Conservation (phyloP, 2,113 vertebrate species). For the Ammodytes marinus region DNA sequence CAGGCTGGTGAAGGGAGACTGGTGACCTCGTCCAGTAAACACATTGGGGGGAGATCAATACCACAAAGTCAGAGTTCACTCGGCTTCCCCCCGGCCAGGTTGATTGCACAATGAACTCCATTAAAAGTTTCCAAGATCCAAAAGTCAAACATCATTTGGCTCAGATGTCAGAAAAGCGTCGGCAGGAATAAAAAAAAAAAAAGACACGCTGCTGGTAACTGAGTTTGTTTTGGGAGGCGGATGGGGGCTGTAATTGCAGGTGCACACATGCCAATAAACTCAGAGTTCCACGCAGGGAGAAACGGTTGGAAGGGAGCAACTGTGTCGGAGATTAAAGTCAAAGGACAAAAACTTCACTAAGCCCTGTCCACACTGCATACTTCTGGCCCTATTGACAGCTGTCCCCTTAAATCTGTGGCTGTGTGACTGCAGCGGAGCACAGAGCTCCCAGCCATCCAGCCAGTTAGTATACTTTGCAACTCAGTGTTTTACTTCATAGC, state of each 20-base stretch:
- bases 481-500: slow-evolving; percentile 34
- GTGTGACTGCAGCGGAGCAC: slow-evolving; percentile 24
- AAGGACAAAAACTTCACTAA: slow-evolving; percentile 42
- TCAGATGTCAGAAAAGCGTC: slow-evolving; percentile 55
- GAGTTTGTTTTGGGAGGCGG: slow-evolving; percentile 73
- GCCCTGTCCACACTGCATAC: slow-evolving; percentile 35
- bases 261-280: slow-evolving; percentile 58
- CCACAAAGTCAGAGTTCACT: slow-evolving; percentile 83
- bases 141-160: slow-evolving; percentile 83
- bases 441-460: slow-evolving; percentile 7
- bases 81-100: slow-evolving; percentile 70
- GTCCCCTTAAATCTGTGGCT: slow-evolving; percentile 46
- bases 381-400: slow-evolving; percentile 54
- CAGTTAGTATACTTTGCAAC: neutral
- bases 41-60: slow-evolving; percentile 76
- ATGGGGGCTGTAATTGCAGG: slow-evolving; percentile 74
- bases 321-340: slow-evolving; percentile 65
- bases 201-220: slow-evolving; percentile 58
- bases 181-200: slow-evolving; percentile 47
- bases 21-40: slow-evolving; percentile 82
- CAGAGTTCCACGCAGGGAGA: slow-evolving; percentile 4
- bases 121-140: slow-evolving; percentile 78
- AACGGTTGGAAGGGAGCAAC: slow-evolving; percentile 50
- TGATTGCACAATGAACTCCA: slow-evolving; percentile 80
- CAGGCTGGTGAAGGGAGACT: slow-evolving; percentile 72